Percentiles rank a stretch among this genome's conserved stretches.
Conservation (phyloP, 2,888 invertebrate species). For the Phalangium opilio region DNA sequence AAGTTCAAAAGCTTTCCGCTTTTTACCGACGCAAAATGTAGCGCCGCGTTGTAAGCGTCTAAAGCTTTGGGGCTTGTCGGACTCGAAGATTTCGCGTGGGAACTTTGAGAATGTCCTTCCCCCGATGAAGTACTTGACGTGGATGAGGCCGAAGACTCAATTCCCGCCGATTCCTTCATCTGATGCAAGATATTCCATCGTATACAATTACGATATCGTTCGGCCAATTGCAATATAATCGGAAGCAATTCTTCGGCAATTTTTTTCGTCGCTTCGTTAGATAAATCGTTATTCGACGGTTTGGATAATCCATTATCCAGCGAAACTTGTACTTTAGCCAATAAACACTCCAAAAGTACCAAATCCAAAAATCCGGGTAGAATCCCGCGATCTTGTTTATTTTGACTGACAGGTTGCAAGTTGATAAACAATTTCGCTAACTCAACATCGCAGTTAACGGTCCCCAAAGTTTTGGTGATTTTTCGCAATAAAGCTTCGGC, state of each 20-base stretch:
- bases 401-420: slow-evolving; percentile 21
- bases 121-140: no score
- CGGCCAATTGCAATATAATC: slow-evolving; percentile 27
- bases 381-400: no score
- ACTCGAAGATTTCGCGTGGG: slow-evolving; percentile 30
- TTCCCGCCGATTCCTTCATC: slow-evolving; percentile 21
- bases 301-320: slow-evolving; percentile 41
- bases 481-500: slow-evolving; percentile 54
- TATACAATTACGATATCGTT: slow-evolving; percentile 29
- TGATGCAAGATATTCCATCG: slow-evolving; percentile 40
- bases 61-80: slow-evolving; percentile 21
- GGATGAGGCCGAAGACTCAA: no score
- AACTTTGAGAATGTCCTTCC: slow-evolving; percentile 23
- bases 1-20: slow-evolving; percentile 29
- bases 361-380: slow-evolving; percentile 55
- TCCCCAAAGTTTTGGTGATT: slow-evolving; percentile 53
- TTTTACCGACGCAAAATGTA: slow-evolving; percentile 34
- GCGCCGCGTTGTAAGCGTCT: slow-evolving; percentile 33
- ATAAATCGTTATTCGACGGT: slow-evolving; percentile 20
- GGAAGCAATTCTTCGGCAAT: slow-evolving; percentile 30
- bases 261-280: slow-evolving; percentile 19
- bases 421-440: slow-evolving; percentile 41
- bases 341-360: slow-evolving; percentile 55
- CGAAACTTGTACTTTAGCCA: slow-evolving; percentile 58
- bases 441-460: slow-evolving; percentile 40